phyloP scores from a whole-genome alignment of 2,888 invertebrate genomes.

The Drosophila monieri region DNA sequence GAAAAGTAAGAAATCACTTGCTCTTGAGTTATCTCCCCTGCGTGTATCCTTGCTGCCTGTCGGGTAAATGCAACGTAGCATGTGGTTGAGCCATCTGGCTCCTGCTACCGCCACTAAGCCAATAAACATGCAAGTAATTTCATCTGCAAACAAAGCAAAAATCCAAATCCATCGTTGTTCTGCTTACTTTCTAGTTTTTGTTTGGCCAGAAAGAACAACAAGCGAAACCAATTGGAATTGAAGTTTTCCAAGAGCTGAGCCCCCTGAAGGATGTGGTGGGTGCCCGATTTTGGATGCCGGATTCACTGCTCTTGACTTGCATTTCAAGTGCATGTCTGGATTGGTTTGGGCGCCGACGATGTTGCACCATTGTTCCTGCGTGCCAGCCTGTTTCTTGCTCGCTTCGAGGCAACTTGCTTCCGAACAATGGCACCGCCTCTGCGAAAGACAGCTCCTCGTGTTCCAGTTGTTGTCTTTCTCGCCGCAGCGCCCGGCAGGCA shows the following conservation, averaged over 20 bases:
- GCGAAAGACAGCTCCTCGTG: slow-evolving; percentile 66
- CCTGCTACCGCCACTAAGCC: slow-evolving; percentile 19
- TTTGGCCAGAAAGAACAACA: slow-evolving; percentile 37
- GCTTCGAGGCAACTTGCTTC: slow-evolving; percentile 18
- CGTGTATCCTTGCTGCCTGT: background rate
- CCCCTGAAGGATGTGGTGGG: slow-evolving; percentile 2
- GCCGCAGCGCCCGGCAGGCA: slow-evolving; percentile 23
- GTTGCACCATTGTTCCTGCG: slow-evolving; percentile 33
- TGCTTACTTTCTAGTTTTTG: slow-evolving; percentile 23
- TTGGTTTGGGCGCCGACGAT: background rate
- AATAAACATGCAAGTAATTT: slow-evolving; percentile 58
- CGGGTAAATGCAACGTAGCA: background rate
- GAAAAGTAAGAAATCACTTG: background rate
- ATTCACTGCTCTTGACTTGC: slow-evolving; percentile 58
- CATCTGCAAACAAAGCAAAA: slow-evolving; percentile 56
- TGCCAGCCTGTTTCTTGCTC: slow-evolving; percentile 9
- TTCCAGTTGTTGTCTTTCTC: slow-evolving; percentile 34
- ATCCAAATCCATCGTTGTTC: slow-evolving; percentile 41
- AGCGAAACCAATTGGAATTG: slow-evolving; percentile 29
- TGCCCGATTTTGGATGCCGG: background rate
- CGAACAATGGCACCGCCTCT: slow-evolving; percentile 61
- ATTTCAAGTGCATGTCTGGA: slow-evolving; percentile 65
- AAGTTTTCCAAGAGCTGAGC: slow-evolving; percentile 25
- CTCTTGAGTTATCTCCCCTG: background rate
- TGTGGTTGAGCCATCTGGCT: background rate